Evolutionary conservation across 2,888 invertebrate genomes (phyloP), one percentile per base, ranked within the genome.

Genomic region (Mesorhabditis spiculigera): DNA sequence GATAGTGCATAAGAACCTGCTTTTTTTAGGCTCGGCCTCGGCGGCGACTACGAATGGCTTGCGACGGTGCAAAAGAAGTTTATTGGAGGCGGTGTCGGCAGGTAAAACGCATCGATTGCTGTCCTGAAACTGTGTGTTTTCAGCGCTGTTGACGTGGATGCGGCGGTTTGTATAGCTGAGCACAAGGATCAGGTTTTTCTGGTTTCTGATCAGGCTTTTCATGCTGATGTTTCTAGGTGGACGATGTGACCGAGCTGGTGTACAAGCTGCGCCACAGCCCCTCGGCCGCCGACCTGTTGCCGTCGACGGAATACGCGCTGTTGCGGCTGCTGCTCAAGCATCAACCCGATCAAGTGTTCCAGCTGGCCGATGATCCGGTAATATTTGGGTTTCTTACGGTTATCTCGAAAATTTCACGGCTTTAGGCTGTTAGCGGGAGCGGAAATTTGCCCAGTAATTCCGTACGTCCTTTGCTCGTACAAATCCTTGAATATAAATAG

Each of bases 281-380:
- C 16, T 77, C 77, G 65, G 91, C 93, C 0, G 87, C 90, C 0
- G 90, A 90, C 74, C 90, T 90, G 3, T 87, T 93, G 28, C 91
- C 91, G 5, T 94, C 94, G 0, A 94, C 94, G 4, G 90, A 91
- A 77, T 92, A 94, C 88, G 93, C 94, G 13, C 89, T 92, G 43
- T 88, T 93, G 5, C 89, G 89, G 50, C 78, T 86, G 5, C 87
- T 88, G 44, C 74, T 89, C 5, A 84, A 88, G 70, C 86, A 82
- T 58, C 89, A 89, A 6, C 88, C 90, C 75, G 86, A 89, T n/a
- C 89, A 90, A 16, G 90, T 91, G 69, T 87, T 95, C 13, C 88
- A 90, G 16, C 89, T 94, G 5, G 88, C 96, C 65, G 90, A 91
- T 82, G 92, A 95, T 86, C 86, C 91, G 93, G 87, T 88, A 62